phyloP scores from a whole-genome alignment of 2,888 invertebrate species.

The Oscheius myriophilus region DNA sequence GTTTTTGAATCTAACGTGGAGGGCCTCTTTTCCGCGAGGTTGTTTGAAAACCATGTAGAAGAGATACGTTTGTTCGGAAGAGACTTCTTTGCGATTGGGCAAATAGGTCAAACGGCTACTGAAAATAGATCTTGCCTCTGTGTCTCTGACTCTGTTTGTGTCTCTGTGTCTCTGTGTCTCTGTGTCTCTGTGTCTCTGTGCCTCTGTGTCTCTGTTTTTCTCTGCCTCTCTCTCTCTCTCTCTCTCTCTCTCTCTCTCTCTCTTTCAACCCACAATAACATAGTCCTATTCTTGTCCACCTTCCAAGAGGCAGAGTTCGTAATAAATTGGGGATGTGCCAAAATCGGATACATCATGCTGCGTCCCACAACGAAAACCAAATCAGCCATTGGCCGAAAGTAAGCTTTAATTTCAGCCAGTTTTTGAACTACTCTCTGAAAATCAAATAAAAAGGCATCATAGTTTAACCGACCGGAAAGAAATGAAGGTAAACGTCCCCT shows the following conservation, averaged over 20 bases:
- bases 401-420: constrained; percentile 37
- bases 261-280: constrained; percentile 24
- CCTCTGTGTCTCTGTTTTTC: too few relatives aligned
- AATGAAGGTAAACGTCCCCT: constrained; percentile 35
- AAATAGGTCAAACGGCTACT: constrained; percentile 31
- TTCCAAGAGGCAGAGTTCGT: constrained; percentile 44
- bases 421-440: constrained; percentile 47
- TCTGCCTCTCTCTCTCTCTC: too few relatives aligned
- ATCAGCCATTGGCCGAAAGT: constrained; percentile 56
- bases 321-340: constrained; percentile 45
- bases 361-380: constrained; percentile 48
- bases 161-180: too few relatives aligned
- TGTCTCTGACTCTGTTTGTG: too few relatives aligned
- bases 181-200: too few relatives aligned
- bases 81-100: constrained; percentile 50
- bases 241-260: too few relatives aligned
- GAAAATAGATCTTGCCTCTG: neutral
- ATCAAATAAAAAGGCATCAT: neutral
- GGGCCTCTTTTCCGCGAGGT: constrained; percentile 57
- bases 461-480: constrained; percentile 43
- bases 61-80: constrained; percentile 50
- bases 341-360: constrained; percentile 49
- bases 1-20: constrained; percentile 9
- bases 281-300: constrained; percentile 28
- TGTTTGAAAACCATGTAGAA: constrained; percentile 64